Conservation (phyloP, 2,797 vertebrate species). For the Tamandua tetradactyla region DNA sequence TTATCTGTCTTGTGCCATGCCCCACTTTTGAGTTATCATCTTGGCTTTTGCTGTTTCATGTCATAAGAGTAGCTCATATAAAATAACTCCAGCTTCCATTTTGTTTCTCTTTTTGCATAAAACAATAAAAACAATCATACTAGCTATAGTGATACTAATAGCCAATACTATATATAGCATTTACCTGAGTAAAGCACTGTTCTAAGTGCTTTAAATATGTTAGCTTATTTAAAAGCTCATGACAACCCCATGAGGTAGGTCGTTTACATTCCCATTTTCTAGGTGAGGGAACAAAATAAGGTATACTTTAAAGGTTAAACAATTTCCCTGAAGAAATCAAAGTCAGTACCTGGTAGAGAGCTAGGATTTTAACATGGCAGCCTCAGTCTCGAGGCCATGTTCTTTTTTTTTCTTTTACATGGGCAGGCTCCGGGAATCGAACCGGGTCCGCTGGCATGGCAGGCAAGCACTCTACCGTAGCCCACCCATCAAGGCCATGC, state of each 20-base stretch:
- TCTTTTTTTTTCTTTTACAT: too few species aligned
- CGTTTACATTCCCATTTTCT: not conserved
- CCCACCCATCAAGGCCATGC: too few species aligned
- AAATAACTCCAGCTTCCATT: not conserved
- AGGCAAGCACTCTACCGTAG: too few species aligned
- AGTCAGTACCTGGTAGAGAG: not conserved
- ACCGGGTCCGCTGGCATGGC: too few species aligned
- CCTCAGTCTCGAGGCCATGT: not conserved
- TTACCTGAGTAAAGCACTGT: not conserved
- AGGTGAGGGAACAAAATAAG: constrained; percentile 12
- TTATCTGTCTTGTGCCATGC: not conserved
- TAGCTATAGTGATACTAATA: not conserved
- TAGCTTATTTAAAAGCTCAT: not conserved
- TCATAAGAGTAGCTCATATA: not conserved
- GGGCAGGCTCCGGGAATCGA: too few species aligned
- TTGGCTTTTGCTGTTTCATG: not conserved
- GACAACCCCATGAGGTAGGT: not conserved
- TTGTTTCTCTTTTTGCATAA: not conserved
- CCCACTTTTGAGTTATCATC: not conserved
- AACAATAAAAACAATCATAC: not conserved
- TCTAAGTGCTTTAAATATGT: not conserved
- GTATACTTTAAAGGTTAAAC: not conserved
- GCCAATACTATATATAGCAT: not conserved
- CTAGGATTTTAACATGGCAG: constrained; percentile 23
- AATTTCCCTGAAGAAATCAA: not conserved